phyloP scores from a whole-genome alignment of 2,797 vertebrate species.

The Acestrorhynchus altus region DNA sequence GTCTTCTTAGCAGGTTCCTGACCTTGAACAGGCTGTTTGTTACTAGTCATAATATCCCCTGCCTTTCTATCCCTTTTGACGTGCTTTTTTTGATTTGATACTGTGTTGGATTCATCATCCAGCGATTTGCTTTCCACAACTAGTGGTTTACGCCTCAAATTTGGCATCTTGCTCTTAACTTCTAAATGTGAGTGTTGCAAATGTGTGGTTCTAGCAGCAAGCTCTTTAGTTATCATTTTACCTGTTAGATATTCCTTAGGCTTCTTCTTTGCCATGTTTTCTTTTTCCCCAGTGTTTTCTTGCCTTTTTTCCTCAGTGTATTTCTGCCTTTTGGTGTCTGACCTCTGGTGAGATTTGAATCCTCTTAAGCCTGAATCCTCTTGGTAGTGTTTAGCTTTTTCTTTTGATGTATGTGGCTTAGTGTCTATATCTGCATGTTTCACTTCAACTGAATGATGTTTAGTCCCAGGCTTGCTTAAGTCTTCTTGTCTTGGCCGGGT shows the following conservation, averaged over 20 bases:
- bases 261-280: constrained; percentile 32
- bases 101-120: constrained; percentile 8
- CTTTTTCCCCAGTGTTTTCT: constrained; percentile 37
- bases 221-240: constrained; percentile 25
- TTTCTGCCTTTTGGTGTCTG: constrained; percentile 47
- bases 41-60: constrained; percentile 17
- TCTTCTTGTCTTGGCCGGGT: background rate
- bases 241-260: constrained; percentile 1
- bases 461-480: background rate
- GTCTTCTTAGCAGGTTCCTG: constrained; percentile 12
- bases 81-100: background rate
- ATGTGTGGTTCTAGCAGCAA: constrained; percentile 26
- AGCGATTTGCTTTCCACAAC: constrained; percentile 38
- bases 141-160: constrained; percentile 43
- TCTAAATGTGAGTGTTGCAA: constrained; percentile 19
- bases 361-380: constrained; percentile 32
- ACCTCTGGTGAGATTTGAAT: constrained; percentile 26
- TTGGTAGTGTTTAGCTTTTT: constrained; percentile 10
- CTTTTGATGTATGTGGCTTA: constrained; percentile 3
- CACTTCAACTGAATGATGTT: background rate
- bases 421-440: background rate
- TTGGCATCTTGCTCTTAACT: constrained; percentile 14
- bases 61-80: constrained; percentile 20
- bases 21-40: background rate
- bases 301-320: constrained; percentile 35